Evolutionary conservation across 2,797 vertebrate genomes (phyloP).

Genomic region (Rhynchonycteris naso): DNA sequence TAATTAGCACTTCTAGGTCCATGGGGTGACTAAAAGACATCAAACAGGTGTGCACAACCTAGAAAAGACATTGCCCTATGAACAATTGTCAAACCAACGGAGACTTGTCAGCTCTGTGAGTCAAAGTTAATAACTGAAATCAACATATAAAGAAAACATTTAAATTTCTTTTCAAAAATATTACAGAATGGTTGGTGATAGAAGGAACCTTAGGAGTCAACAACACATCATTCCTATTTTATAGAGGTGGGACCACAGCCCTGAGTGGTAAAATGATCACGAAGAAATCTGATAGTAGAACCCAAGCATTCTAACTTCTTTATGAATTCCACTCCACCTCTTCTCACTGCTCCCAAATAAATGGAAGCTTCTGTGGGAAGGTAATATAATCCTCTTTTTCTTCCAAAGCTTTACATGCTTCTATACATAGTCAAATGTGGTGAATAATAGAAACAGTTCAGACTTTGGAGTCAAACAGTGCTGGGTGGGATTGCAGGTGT

Average conservation of each 20-base stretch:
- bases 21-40: neutral
- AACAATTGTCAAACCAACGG: constrained; percentile 1
- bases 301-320: neutral
- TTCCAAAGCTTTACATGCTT: neutral
- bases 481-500: neutral
- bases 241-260: neutral
- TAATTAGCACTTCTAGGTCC: constrained; percentile 25
- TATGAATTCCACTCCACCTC: neutral
- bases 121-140: neutral
- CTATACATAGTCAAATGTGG: neutral
- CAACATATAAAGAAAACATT: neutral
- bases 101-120: neutral
- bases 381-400: neutral
- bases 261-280: neutral
- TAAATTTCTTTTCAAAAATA: neutral
- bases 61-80: neutral
- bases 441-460: neutral
- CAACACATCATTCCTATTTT: neutral
- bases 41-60: neutral
- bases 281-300: neutral
- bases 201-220: constrained; percentile 8
- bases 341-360: neutral
- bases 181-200: neutral
- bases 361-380: neutral
- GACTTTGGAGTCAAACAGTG: neutral